These are phyloP conservation scores for Taurulus bubalis DNA, from an alignment of 2,113 vertebrate genomes.

Conservation along the genomic window DNA sequence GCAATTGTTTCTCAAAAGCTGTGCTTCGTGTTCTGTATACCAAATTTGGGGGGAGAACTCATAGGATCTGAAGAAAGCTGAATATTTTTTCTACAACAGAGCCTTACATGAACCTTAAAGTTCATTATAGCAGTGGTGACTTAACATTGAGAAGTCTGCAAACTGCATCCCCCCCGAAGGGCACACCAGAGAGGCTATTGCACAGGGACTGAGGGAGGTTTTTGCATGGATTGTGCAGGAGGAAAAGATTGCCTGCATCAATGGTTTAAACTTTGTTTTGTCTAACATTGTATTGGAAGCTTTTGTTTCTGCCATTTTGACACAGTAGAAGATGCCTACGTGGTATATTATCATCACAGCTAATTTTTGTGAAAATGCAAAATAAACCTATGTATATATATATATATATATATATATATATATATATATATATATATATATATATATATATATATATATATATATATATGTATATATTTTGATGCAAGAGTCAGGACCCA, in stretches of 20 bases:
- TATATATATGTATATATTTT: too few relatives aligned
- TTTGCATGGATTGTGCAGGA: slow-evolving; percentile 28
- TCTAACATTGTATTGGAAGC: slow-evolving; percentile 3
- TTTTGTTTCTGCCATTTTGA: slow-evolving; percentile 11
- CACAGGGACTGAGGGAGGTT: slow-evolving; percentile 43
- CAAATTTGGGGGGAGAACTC: slow-evolving; percentile 29
- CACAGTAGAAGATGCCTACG: background rate
- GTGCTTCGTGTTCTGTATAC: slow-evolving; percentile 20
- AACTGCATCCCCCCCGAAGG: slow-evolving; percentile 36
- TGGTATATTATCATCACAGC: background rate
- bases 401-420: too few relatives aligned
- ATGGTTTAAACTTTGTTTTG: slow-evolving; percentile 28
- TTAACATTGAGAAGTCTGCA: slow-evolving; percentile 56
- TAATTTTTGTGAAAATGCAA: background rate
- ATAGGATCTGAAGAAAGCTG: slow-evolving; percentile 28
- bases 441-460: too few relatives aligned
- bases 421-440: too few relatives aligned
- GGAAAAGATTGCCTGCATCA: slow-evolving; percentile 22
- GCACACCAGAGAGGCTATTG: slow-evolving; percentile 45
- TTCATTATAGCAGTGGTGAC: slow-evolving; percentile 55
- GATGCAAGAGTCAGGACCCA: background rate
- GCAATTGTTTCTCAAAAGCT: slow-evolving; percentile 47
- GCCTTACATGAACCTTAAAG: slow-evolving; percentile 40
- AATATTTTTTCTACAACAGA: slow-evolving; percentile 15
- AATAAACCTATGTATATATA: background rate